Base-by-base conservation (phyloP, 2,797 vertebrate species). In the Platalea minor region DNA sequence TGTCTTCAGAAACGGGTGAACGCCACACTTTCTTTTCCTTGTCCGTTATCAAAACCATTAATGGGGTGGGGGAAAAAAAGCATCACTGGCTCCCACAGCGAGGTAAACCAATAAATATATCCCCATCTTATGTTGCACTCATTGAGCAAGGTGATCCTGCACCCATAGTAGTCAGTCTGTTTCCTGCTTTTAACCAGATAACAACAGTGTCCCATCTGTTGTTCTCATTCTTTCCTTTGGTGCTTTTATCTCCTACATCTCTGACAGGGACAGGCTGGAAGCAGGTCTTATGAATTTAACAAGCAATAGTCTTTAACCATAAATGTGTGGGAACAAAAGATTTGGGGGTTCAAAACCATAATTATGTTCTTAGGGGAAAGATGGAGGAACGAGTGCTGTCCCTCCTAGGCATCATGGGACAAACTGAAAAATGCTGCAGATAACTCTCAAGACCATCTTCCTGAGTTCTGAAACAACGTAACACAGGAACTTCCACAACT, bases 141-240 rank as follows among this genome's bases (percentile, higher is more conserved):
- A 1, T 2, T 68, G 51, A 77, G 20, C 37, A 92, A 46, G 7
- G 26, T 67, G 56, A 50, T 74, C 33, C 56, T 43, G 11, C 7
- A 37, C 11, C 33, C 0, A 0, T 2, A 56, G n/a, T 2, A 85
- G 46, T 7, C 13, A 72, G 17, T 9, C 17, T 48, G 15, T 45
- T 85, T 83, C 28, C 46, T 73, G 10, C n/a, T 68, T 67, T 76
- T n/a, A 70, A 35, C 19, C 25, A 46, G 17, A 26, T 0, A 8
- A 79, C 35, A 48, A 6, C 2, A 18, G 6, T 17, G 16, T 57
- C 17, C 17, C 13, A 26, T 23, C 11, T 33, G 23, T 20, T 56
- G 26, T 28, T 85, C 51, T 48, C 57, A 43, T 82, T 82, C 25
- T 56, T 82, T 64, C 15, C 53, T 64, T 53, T 69, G 39, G 14